These are phyloP conservation scores for Serrognathus titanus DNA, from an alignment of 2,888 invertebrate species.

Conservation along the genomic window DNA sequence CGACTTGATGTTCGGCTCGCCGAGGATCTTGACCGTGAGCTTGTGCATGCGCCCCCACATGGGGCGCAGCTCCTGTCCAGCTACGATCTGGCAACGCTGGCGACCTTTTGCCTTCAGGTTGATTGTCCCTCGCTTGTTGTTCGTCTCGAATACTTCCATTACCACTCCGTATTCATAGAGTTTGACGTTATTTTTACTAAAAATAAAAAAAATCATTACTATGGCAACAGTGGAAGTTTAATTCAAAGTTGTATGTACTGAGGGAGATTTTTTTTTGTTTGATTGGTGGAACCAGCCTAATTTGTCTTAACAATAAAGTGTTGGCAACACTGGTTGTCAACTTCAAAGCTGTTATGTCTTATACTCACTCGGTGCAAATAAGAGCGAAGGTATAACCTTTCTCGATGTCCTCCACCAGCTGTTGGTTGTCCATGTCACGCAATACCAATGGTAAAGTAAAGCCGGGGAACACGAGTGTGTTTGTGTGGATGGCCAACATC, in stretches of 20 bases:
- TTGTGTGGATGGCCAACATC: slow-evolving; percentile 43
- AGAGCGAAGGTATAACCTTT: slow-evolving; percentile 65
- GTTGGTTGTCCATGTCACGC: slow-evolving; percentile 49
- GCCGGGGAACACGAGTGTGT: slow-evolving; percentile 69
- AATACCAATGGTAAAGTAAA: slow-evolving; percentile 72
- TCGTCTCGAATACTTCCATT: slow-evolving; percentile 66
- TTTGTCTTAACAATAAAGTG: no score
- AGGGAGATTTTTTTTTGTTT: no score
- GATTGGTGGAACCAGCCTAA: no score
- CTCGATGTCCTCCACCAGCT: slow-evolving; percentile 56
- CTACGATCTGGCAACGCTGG: slow-evolving; percentile 66
- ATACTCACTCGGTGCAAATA: slow-evolving; percentile 51
- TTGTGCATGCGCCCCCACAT: slow-evolving; percentile 49
- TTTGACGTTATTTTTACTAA: slow-evolving; percentile 22
- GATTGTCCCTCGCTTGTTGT: slow-evolving; percentile 53
- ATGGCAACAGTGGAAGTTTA: no score
- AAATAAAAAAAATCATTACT: neutral
- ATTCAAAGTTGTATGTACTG: no score
- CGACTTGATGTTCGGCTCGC: slow-evolving; percentile 61
- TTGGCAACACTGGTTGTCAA: no score
- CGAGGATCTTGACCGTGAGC: slow-evolving; percentile 64
- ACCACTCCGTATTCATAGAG: slow-evolving; percentile 56
- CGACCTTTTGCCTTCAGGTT: slow-evolving; percentile 70
- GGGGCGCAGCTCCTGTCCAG: slow-evolving; percentile 39
- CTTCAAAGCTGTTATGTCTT: neutral